These are phyloP conservation scores for Microcaecilia unicolor DNA, from an alignment of 2,797 vertebrate genomes.

Conservation along the genomic window DNA sequence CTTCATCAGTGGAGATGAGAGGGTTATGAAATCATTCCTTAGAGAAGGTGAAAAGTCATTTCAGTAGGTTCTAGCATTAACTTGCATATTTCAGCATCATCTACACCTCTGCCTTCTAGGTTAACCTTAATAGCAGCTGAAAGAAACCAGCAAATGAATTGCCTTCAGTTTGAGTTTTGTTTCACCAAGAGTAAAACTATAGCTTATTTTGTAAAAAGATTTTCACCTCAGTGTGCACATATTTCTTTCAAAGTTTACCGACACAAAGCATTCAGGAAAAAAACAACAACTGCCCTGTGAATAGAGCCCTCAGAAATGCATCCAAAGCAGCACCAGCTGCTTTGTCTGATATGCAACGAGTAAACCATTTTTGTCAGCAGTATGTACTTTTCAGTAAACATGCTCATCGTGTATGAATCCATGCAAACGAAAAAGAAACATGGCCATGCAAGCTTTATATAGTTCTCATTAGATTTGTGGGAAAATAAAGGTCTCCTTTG, in stretches of 20 bases:
- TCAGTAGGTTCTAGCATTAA: constrained; percentile 37
- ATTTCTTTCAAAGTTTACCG: constrained; percentile 23
- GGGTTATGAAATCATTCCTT: constrained; percentile 23
- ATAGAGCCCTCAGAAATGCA: constrained; percentile 18
- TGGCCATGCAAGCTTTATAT: too few relatives aligned
- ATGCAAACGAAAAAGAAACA: background rate
- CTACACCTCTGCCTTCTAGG: constrained; percentile 22
- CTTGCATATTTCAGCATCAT: constrained; percentile 11
- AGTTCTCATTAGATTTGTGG: too few relatives aligned
- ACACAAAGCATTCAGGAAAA: constrained; percentile 14
- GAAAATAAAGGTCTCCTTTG: background rate
- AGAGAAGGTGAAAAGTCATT: constrained; percentile 22
- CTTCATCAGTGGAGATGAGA: constrained; percentile 28
- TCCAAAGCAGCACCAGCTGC: constrained; percentile 3
- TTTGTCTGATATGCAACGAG: background rate
- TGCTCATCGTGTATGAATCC: constrained; percentile 16
- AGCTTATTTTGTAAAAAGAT: constrained; percentile 18
- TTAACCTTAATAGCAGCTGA: constrained; percentile 11
- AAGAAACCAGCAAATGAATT: constrained; percentile 11
- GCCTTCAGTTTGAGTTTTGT: constrained; percentile 22
- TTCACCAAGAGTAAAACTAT: constrained; percentile 8
- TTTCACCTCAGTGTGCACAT: constrained; percentile 19
- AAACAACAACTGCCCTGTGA: constrained; percentile 13
- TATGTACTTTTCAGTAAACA: constrained; percentile 10
- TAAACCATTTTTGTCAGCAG: background rate